Evolutionary conservation across 2,888 invertebrate genomes (phyloP), one percentile per base, ranked within the genome.

Genomic region (Leptopilina syphax): DNA sequence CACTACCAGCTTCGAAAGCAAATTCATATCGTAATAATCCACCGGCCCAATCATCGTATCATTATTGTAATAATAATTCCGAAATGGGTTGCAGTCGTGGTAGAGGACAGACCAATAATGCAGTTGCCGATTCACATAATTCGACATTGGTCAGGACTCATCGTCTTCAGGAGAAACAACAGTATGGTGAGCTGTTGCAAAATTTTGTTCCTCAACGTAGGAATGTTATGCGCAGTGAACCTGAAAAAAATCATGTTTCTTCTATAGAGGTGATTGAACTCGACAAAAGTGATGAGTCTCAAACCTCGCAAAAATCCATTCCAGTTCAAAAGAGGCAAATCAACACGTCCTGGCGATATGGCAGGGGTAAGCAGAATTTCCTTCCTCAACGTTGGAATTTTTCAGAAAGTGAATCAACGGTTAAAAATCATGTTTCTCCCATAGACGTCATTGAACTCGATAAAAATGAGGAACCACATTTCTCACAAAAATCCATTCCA

Each of bases 391-490:
- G 85, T 65, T 82, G 85, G 60, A 85, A 88, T 3, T 70, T 86
- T 34, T 34, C 86, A 6, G 82, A 79, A 1, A 80, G 79, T 24
- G 86, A 84, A 73, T 34, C 44, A 44, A 77, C 3, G 79, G 83
- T 8, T 34, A 81, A 81, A 7, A 70, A 78, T 27, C 63, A 81
- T 3, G 34, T 65, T 1, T 80, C 81, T 12, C 79, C 84, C 57
- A 73, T 88, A 5, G 89, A 90, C 73, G 81, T 91, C 1, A 87
- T 90, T 41, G 88, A 89, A 65, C 76, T 90, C 24, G 90, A 90
- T 9, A 87, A 88, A 67, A 77, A 81, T 47, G 84, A 83, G 12
- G 77, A 83, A 1, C 80, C 80, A 7, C 65, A 78, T 50, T 65
- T 60, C 7, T 77, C 73, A 5, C 77, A 77, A 8, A 85, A 79